Base-by-base conservation (phyloP, 2,888 invertebrate genomes). In the Dastarcus helophoroides region DNA sequence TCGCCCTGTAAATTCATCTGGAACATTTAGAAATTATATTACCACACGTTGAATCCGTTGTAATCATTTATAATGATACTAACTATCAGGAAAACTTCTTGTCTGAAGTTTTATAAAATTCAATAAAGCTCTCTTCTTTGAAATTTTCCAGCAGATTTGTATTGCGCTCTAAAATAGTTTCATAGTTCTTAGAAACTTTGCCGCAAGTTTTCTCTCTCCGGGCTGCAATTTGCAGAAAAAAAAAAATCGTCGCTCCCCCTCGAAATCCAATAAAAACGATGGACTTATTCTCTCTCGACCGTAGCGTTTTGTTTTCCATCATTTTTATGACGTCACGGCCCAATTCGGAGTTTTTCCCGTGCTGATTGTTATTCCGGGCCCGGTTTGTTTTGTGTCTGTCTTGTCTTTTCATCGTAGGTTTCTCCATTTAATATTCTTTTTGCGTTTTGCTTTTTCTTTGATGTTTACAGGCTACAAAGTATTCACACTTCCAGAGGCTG, bases 301-400 rank as follows among this genome's bases (percentile, higher is more conserved):
- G 41, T 42, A 46, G 46, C 45, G 47, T 47, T 47, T 49, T 46
- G 42, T 44, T 51, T 51, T 48, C 44, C 48, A 47, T 53, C 54
- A 53, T 50, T 50, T 48, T 49, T 51, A 48, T 47, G 43, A 46
- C 49, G 46, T 45, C 46, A 44, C 44, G 34, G 34, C 43, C 43
- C 48, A 46, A 47, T 47, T 45, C 47, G 33, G 39, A 43, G 43
- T 47, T 51, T 51, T 47, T 44, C 43, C n/a, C 32, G 38, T 36
- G 39, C 45, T 43, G 42, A 52, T 53, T 53, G 50, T 53, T 53
- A 53, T 53, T 52, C 53, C 39, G 45, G 37, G 46, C 40, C n/a
- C 40, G 44, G 50, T 49, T 44, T 44, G 48, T 43, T 47, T 46
- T 48, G 46, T 43, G 43, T 47, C 44, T 47, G 41, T 48, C 44